A percentile compares a stretch with the other conserved stretches of the same genome.
Conservation (phyloP, 2,888 invertebrate species). For the Cynaeus angustus region DNA sequence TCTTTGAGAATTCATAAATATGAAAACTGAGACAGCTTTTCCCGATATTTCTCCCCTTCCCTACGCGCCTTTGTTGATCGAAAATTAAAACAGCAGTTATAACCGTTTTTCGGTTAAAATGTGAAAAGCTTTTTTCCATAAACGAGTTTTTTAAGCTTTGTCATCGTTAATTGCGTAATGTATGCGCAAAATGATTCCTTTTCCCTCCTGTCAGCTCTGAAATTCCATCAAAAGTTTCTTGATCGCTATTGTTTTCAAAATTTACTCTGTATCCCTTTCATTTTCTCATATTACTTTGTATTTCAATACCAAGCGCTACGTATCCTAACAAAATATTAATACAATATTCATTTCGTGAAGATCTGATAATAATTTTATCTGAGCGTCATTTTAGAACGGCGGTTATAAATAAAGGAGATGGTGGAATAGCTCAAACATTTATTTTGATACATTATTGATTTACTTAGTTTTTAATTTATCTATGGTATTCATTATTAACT, state of each 20-base stretch:
- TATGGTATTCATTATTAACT: background rate
- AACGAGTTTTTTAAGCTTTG: background rate
- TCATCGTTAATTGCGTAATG: background rate
- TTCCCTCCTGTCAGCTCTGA: slow-evolving; percentile 1
- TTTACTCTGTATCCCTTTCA: slow-evolving; percentile 10
- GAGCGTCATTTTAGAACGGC: background rate
- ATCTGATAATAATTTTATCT: slow-evolving; percentile 18
- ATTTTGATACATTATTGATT: slow-evolving; percentile 6
- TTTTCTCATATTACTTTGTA: slow-evolving; percentile 21
- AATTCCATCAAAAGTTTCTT: slow-evolving; percentile 33
- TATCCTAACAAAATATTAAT: slow-evolving; percentile 21
- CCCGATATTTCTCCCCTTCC: background rate
- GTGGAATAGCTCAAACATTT: background rate
- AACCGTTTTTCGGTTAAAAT: background rate
- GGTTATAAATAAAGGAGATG: slow-evolving; percentile 4
- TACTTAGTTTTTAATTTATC: background rate
- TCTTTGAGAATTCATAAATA: background rate
- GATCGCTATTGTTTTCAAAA: slow-evolving; percentile 27
- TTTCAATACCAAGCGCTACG: slow-evolving; percentile 1
- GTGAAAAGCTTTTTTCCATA: slow-evolving; percentile 1
- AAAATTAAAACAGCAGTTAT: slow-evolving; percentile 1
- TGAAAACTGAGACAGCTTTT: background rate
- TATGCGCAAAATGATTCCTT: slow-evolving; percentile 15
- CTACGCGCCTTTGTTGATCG: background rate
- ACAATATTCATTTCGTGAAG: slow-evolving; percentile 11